Evolutionary conservation across 1,140 invertebrate species (phyloP), one percentile per base, ranked within the genome.

Genomic region (Galleria mellonella): DNA sequence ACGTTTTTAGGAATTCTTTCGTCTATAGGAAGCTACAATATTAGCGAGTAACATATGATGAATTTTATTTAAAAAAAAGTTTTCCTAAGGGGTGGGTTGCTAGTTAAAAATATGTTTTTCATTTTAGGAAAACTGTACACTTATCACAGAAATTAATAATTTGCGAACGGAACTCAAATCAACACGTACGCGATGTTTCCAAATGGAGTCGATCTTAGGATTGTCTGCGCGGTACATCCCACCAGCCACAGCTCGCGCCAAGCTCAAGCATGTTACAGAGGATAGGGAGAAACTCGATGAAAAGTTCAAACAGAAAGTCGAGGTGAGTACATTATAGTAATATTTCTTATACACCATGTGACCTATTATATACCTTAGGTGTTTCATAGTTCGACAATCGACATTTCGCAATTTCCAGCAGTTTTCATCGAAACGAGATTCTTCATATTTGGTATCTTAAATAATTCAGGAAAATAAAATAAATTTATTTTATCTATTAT

Each of bases 141-240:
- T 96, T 7, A 86, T 96, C 6, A 83, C 89, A 2, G 94, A 96
- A 75, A 90, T 94, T 13, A 94, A 94, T 68, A 88, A 89, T 44
- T 63, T 94, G 13, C 88, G 92, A 23, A 87, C 88, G 11, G 91
- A 94, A 62, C 65, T 94, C 36, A 92, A 92, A 65, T 73, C 88
- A 0, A 88, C 90, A 12, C 87, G 90, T 4, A 88, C 87, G 13
- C 81, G 89, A 13, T 91, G 91, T 55, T 83, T 88, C 39, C 90
- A 93, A 69, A 88, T 95, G 84, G 92, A 94, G 65, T 89, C 89
- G 3, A 83, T 93, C 1, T 70, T 95, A 9, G 93, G 93, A 2
- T 64, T 91, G 1, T 88, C 85, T 9, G 73, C 74, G 28, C 88
- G 87, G 9, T 87, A 89, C 43, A 76, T 91, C 10, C 83, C 86